Evolutionary conservation across 2,113 vertebrate species (phyloP).

Genomic region (Astur gentilis): DNA sequence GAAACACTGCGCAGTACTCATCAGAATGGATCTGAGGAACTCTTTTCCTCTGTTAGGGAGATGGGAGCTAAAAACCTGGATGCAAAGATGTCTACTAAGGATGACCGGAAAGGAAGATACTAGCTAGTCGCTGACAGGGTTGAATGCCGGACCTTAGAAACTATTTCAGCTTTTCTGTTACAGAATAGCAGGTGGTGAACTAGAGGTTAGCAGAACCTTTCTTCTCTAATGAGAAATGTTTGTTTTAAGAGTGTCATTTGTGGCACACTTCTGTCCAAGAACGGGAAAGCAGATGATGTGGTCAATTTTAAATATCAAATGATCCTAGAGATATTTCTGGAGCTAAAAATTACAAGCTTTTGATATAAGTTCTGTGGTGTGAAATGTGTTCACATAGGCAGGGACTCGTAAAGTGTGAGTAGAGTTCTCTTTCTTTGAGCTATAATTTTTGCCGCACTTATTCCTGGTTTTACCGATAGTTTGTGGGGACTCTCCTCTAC

Average conservation of each 20-base stretch:
- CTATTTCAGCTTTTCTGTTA: background rate
- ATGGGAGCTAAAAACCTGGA: background rate
- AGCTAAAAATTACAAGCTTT: background rate
- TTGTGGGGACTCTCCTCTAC: too few relatives aligned
- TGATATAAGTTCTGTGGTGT: background rate
- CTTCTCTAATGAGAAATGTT: background rate
- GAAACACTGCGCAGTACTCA: background rate
- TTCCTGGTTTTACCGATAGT: background rate
- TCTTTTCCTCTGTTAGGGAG: background rate
- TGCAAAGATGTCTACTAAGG: background rate
- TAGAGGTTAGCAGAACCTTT: background rate
- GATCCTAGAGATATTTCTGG: background rate
- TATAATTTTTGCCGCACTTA: background rate
- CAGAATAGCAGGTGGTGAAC: background rate
- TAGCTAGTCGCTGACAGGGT: background rate
- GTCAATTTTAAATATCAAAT: background rate
- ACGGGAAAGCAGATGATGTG: background rate
- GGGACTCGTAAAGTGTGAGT: background rate
- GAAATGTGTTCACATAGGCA: background rate
- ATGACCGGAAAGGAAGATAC: background rate
- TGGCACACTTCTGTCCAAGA: too few relatives aligned
- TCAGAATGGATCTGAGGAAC: background rate
- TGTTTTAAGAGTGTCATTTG: background rate
- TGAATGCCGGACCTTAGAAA: background rate
- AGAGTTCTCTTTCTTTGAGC: background rate